These are phyloP conservation scores for Pseudochirops cupreus DNA, from an alignment of 2,797 vertebrate genomes.

Conservation along the genomic window DNA sequence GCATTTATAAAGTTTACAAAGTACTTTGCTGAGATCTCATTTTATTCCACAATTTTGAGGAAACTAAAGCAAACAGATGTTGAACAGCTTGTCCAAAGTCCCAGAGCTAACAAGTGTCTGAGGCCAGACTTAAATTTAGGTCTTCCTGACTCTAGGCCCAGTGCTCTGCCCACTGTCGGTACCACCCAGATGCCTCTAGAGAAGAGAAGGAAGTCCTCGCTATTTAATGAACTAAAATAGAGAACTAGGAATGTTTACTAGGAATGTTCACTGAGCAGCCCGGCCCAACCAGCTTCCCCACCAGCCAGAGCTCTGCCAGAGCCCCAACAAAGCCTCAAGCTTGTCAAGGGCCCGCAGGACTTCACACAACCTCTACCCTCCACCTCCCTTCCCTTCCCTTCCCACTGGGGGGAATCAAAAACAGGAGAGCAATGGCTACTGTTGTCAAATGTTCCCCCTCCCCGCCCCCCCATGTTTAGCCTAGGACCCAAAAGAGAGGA, in stretches of 20 bases:
- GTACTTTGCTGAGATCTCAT: not conserved
- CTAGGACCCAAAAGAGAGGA: too few relatives aligned
- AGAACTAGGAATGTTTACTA: not conserved
- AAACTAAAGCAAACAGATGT: not conserved
- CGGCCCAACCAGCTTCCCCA: not conserved
- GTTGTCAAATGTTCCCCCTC: not conserved
- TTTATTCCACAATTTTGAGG: not conserved
- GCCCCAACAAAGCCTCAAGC: not conserved
- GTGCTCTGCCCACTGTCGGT: not conserved
- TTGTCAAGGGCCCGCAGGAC: not conserved
- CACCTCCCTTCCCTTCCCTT: not conserved
- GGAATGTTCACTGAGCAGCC: not conserved
- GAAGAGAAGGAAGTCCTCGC: not conserved
- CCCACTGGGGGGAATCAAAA: not conserved
- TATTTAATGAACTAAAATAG: not conserved
- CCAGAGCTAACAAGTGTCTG: not conserved
- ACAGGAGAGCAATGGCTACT: not conserved
- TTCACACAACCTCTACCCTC: not conserved
- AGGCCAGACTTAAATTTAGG: not conserved
- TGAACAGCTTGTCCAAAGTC: not conserved
- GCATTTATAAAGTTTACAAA: not conserved
- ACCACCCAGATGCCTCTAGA: not conserved
- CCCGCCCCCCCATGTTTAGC: not conserved
- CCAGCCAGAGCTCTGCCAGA: not conserved
- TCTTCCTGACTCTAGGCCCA: not conserved